Conservation (phyloP, 2,113 vertebrate species). For the Eolophus roseicapilla region DNA sequence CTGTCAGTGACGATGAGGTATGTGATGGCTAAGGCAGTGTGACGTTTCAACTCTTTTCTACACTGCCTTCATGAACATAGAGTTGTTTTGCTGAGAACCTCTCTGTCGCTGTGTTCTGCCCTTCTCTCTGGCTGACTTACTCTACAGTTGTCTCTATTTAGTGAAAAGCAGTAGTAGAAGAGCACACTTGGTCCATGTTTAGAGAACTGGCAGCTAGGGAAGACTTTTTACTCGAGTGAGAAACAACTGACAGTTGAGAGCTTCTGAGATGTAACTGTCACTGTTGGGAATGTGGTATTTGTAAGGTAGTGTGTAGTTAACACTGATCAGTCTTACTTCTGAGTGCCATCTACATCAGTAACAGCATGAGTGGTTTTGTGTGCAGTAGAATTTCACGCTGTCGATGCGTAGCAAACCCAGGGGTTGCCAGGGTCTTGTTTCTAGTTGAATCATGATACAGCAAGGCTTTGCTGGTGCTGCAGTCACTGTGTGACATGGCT, state of each 20-base stretch:
- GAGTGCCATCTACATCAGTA: neutral
- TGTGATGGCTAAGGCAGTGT: neutral
- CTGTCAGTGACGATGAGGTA: conserved; percentile 85
- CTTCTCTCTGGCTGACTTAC: neutral
- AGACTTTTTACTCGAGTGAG: neutral
- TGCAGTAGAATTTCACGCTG: neutral
- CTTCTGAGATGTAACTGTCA: neutral
- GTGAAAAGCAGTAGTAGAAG: neutral
- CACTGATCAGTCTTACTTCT: neutral
- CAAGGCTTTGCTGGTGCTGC: neutral
- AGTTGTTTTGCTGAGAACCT: neutral
- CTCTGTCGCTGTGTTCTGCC: neutral
- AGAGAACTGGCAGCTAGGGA: neutral
- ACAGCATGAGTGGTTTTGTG: neutral
- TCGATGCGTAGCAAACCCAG: neutral
- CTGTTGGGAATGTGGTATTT: neutral
- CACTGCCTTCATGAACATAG: accelerated
- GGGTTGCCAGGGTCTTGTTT: neutral
- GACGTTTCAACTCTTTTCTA: neutral
- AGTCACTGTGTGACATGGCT: neutral
- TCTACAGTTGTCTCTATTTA: accelerated
- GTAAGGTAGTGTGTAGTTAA: neutral
- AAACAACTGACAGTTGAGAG: neutral
- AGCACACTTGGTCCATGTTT: neutral
- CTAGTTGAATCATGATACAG: neutral